Base-by-base conservation (phyloP, 53 echinoderm and acorn worm genomes). In the Mesocentrotus franciscanus region DNA sequence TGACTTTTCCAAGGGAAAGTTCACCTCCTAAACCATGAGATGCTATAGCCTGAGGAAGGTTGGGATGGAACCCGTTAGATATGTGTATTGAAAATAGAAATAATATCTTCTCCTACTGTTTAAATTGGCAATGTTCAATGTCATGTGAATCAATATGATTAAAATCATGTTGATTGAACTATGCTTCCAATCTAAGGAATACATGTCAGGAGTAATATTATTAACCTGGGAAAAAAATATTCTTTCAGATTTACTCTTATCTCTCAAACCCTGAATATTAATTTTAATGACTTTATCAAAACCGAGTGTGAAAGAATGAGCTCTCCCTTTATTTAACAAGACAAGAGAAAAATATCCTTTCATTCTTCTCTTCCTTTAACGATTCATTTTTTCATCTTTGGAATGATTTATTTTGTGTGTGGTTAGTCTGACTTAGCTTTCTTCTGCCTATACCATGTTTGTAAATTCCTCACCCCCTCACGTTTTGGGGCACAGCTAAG, bases 391-490 rank as follows among this genome's bases (percentile, higher is more conserved):
- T 74, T 32, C 29, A 10, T 13, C 1, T 27, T 27, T n/a, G 72
- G 29, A 72, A 27, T 27, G 72, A n/a, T 72, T 36, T 61, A 9
- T 9, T n/a, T 56, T 85, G 0, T n/a, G 29, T 57, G 29, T 57
- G 10, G 27, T 59, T 14, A 58, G 57, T 58, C 58, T 8, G 26
- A 87, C 87, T 58, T 87, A 58, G 59, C 12, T 87, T 87, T 87
- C 84, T 84, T 22, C 29, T 58, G 87, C 87, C 87, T 29, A 57
- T 87, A 59, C 87, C 58, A 27, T 87, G 84, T 84, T 84, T 84
- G 87, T 87, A 58, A 87, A 87, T 87, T 58, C 57, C 87, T n/a
- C 58, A 58, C 87, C 87, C 87, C n/a, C 87, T 87, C 87, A 58
- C 27, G 15, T 87, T 58, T 27, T 0, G 59, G 29, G 87, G 56